Evolutionary conservation across 2,113 vertebrate genomes (phyloP).

Genomic region (Lophura nycthemera): DNA sequence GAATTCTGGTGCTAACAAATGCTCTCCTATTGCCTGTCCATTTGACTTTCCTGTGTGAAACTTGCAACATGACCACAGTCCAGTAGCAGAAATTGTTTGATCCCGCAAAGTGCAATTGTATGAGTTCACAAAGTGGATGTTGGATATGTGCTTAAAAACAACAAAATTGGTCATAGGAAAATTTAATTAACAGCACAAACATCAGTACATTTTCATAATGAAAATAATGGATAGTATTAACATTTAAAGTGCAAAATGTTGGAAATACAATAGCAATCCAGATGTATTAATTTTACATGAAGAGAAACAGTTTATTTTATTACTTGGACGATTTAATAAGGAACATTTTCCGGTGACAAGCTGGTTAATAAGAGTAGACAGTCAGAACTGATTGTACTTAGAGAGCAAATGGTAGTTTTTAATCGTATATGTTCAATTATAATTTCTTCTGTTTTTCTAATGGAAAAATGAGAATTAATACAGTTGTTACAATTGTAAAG

Average conservation of each 20-base stretch:
- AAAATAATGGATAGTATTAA: conserved; percentile 10
- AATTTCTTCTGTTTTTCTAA: conserved; percentile 2
- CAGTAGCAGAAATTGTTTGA: background rate
- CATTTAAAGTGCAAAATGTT: background rate
- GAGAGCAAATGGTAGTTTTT: conserved; percentile 22
- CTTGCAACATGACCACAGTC: background rate
- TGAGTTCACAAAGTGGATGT: background rate
- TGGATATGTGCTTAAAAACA: background rate
- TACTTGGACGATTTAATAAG: conserved; percentile 54
- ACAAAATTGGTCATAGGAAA: background rate
- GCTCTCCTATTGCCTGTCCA: background rate
- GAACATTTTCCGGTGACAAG: conserved; percentile 35
- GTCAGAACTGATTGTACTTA: conserved; percentile 28
- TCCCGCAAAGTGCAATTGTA: background rate
- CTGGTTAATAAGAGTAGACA: conserved; percentile 57
- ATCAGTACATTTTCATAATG: background rate
- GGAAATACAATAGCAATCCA: background rate
- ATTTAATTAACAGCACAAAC: background rate
- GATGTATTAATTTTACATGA: background rate
- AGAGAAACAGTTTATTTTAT: conserved; percentile 40
- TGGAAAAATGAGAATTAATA: conserved; percentile 21
- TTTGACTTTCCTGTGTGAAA: background rate
- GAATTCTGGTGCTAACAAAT: background rate
- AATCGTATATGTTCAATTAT: conserved; percentile 31
- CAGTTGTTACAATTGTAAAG: background rate